Conservation (phyloP, 30 jellyfish, hydroid and myxozoan species). For the Hydra vulgaris region DNA sequence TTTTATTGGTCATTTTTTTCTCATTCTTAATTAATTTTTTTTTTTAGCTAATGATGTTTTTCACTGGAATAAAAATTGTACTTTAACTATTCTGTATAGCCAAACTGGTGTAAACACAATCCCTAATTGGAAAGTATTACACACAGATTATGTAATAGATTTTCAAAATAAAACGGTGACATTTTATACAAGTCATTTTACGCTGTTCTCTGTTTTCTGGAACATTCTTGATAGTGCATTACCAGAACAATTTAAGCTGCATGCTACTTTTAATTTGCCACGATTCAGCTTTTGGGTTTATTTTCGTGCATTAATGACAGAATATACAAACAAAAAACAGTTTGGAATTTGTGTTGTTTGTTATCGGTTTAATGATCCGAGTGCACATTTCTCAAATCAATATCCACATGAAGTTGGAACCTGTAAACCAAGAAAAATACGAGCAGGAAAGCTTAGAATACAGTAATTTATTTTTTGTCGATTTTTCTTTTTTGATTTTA, state of each 20-base stretch:
- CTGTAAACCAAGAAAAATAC: conserved; percentile 48
- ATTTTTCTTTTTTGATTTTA: not conserved
- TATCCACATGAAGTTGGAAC: conserved; percentile 66
- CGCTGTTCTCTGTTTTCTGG: conserved; percentile 60
- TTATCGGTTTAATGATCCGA: conserved; percentile 45
- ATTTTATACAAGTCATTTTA: conserved; percentile 59
- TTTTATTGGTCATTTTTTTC: not conserved
- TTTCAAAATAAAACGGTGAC: conserved; percentile 20
- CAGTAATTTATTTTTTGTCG: conserved; percentile 32
- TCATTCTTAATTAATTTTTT: not conserved
- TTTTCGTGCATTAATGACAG: conserved; percentile 85
- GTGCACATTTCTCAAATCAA: conserved; percentile 35
- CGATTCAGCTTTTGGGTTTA: conserved; percentile 45
- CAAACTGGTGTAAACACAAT: conserved; percentile 41
- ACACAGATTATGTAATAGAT: conserved; percentile 17
- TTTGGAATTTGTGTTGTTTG: conserved; percentile 75
- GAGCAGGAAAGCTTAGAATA: conserved; percentile 60
- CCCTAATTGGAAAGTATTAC: conserved; percentile 53
- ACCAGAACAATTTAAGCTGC: conserved; percentile 32
- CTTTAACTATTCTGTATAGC: conserved; percentile 31
- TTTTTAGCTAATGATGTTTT: not conserved
- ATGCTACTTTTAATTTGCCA: conserved; percentile 25
- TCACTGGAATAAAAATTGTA: not conserved
- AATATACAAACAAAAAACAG: conserved; percentile 48
- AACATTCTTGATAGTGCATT: conserved; percentile 21